phyloP scores from a whole-genome alignment of 2,888 invertebrate species.

The Cephus sareptanus region DNA sequence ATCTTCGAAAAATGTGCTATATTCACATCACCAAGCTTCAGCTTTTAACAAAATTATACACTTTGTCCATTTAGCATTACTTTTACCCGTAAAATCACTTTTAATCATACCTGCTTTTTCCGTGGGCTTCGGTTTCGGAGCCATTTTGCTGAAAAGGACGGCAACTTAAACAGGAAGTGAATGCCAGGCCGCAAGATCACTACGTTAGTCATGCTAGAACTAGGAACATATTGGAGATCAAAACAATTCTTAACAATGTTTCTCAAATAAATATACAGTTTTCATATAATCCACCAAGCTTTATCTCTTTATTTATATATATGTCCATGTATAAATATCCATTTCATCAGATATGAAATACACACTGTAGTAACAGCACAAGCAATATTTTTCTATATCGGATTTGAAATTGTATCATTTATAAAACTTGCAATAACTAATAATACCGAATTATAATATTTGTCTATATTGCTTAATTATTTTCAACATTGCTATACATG shows the following conservation, averaged over 20 bases:
- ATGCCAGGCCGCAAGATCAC: neutral
- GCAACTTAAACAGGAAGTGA: slow-evolving; percentile 10
- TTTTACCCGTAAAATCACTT: slow-evolving; percentile 4
- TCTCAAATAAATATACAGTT: neutral
- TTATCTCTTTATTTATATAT: neutral
- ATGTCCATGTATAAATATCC: neutral
- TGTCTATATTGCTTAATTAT: neutral
- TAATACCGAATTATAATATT: neutral
- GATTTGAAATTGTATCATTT: neutral
- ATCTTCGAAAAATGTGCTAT: neutral
- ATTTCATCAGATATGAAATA: neutral
- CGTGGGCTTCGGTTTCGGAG: slow-evolving; percentile 84
- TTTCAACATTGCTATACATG: neutral
- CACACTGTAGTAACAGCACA: neutral
- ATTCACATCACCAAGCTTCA: neutral
- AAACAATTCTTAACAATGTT: neutral
- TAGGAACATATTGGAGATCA: neutral
- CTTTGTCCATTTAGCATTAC: neutral
- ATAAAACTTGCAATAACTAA: neutral
- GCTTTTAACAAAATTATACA: neutral
- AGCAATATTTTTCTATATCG: neutral
- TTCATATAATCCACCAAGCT: neutral
- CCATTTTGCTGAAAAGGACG: slow-evolving; percentile 75
- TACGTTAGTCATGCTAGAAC: neutral
- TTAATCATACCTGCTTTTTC: slow-evolving; percentile 81